phyloP scores from a whole-genome alignment of 2,797 vertebrate species.

The Arctocebus calabarensis region DNA sequence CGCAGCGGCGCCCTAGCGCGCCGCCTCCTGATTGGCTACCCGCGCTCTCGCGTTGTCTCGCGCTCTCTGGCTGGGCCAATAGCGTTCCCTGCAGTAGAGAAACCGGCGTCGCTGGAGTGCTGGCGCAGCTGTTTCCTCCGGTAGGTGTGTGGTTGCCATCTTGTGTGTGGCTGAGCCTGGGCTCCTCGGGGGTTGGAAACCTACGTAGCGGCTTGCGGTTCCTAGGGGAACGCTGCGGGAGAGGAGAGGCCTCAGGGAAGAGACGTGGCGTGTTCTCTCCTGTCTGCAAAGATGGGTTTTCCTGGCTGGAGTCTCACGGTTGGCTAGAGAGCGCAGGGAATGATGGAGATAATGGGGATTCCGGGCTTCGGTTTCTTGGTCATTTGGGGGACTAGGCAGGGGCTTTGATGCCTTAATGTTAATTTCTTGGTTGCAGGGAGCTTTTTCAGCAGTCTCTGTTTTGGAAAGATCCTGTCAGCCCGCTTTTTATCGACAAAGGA shows the following conservation, averaged over 20 bases:
- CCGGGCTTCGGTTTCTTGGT: background rate
- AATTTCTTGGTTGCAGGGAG: background rate
- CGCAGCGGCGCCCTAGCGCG: rapidly evolving
- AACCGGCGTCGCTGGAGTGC: background rate
- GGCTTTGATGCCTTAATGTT: background rate
- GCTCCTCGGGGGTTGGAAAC: background rate
- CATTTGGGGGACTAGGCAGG: background rate
- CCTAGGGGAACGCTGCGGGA: background rate
- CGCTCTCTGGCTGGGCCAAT: slow-evolving; percentile 32
- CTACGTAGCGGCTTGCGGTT: rapidly evolving
- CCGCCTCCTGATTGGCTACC: slow-evolving; percentile 56
- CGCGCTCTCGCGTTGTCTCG: slow-evolving; percentile 57
- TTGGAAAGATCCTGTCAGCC: background rate
- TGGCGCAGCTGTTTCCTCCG: slow-evolving; percentile 44
- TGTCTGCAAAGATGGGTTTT: background rate
- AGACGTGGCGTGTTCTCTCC: background rate
- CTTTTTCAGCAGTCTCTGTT: background rate
- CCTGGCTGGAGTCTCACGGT: background rate
- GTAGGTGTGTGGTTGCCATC: slow-evolving; percentile 73
- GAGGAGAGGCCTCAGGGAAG: background rate
- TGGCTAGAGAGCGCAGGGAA: background rate
- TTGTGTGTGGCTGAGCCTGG: slow-evolving; percentile 74
- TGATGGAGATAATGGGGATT: background rate
- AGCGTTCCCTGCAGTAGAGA: background rate
- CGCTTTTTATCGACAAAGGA: background rate